A percentile compares a stretch with the other conserved stretches of the same genome.
Conservation (phyloP, 2,888 invertebrate genomes). For the Aspidiotus destructor region DNA sequence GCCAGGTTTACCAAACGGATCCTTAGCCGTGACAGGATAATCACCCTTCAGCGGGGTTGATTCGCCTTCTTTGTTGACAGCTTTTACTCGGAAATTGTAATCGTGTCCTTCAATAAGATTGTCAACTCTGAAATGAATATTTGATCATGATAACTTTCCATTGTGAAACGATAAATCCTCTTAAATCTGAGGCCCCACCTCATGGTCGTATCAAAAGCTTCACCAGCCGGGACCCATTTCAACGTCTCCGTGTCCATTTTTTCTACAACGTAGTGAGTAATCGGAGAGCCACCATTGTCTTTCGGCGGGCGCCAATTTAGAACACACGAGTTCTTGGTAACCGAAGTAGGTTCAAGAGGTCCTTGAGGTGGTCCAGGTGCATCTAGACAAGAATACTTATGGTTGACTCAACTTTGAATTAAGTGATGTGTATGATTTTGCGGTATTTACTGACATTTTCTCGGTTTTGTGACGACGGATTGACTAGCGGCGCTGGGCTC, state of each 20-base stretch:
- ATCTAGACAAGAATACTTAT: conserved; percentile 45
- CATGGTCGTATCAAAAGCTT: conserved; percentile 42
- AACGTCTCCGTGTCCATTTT: conserved; percentile 91
- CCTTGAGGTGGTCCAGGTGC: conserved; percentile 83
- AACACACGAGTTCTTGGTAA: conserved; percentile 77
- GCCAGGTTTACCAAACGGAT: conserved; percentile 83
- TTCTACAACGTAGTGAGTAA: conserved; percentile 84
- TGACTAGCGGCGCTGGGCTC: conserved; percentile 80
- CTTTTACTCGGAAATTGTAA: conserved; percentile 87
- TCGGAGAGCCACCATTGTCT: conserved; percentile 87
- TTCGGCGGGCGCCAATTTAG: conserved; percentile 83
- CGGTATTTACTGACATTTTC: conserved; percentile 53
- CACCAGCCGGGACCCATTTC: conserved; percentile 91
- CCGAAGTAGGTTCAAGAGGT: conserved; percentile 73
- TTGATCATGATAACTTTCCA: background rate
- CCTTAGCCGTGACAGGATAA: conserved; percentile 82
- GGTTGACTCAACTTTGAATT: background rate
- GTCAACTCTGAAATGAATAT: conserved; percentile 52
- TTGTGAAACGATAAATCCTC: background rate
- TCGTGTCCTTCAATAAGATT: conserved; percentile 89
- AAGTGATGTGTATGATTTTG: background rate
- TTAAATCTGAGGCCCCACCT: conserved; percentile 16
- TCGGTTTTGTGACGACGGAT: conserved; percentile 73
- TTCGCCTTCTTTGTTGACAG: conserved; percentile 88
- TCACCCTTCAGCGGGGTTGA: conserved; percentile 71